These are phyloP conservation scores for Drosophila anomelani DNA, from an alignment of 2,888 invertebrate genomes.

Conservation along the genomic window DNA sequence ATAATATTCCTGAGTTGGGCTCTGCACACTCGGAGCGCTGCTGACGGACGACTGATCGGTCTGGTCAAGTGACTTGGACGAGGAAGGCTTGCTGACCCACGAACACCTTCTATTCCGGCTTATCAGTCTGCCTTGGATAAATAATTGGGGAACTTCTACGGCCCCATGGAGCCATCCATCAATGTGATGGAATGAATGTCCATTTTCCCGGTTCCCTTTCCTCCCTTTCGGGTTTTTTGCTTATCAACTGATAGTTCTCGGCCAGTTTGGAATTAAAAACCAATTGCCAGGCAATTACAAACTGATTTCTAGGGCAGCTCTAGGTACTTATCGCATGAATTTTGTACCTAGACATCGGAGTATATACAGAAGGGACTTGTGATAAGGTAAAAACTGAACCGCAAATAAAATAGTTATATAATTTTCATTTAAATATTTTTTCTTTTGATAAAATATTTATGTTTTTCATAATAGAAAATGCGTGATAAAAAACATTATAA, in stretches of 20 bases:
- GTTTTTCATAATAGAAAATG: not conserved
- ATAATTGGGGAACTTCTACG: conserved; percentile 39
- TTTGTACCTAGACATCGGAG: not conserved
- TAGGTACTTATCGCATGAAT: not conserved
- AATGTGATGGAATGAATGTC: conserved; percentile 59
- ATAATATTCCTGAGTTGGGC: conserved; percentile 35
- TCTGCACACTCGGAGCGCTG: conserved; percentile 42
- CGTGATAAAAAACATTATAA: not conserved
- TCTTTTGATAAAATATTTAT: not conserved
- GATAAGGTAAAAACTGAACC: not conserved
- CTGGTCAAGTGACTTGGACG: conserved; percentile 66
- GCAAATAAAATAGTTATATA: not conserved
- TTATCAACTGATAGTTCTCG: conserved; percentile 50
- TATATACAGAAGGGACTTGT: not conserved
- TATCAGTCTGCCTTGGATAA: conserved; percentile 69
- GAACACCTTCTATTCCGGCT: conserved; percentile 55
- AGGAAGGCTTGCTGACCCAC: conserved; percentile 40
- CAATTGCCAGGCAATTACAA: conserved; percentile 58
- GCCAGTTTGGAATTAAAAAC: conserved; percentile 63
- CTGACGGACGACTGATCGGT: conserved; percentile 71
- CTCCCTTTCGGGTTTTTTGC: not conserved
- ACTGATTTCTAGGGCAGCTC: not conserved
- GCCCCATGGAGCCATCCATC: conserved; percentile 59
- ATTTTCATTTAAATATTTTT: no score
- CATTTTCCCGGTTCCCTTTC: not conserved